Conservation (phyloP, 2,113 vertebrate genomes). For the Pionites leucogaster region DNA sequence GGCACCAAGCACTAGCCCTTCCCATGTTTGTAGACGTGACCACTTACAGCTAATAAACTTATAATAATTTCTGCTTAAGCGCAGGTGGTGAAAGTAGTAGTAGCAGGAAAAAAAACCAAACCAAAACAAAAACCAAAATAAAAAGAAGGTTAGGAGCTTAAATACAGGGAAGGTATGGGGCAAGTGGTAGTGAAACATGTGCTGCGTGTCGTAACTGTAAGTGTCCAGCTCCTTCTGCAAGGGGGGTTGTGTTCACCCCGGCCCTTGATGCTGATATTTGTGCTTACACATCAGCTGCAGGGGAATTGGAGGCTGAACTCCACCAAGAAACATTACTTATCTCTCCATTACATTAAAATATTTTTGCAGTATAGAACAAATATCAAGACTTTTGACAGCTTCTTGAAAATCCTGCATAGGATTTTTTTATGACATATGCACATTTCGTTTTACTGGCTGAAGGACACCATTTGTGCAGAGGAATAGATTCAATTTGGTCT, state of each 20-base stretch:
- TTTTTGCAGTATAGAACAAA: not conserved
- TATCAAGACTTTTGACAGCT: not conserved
- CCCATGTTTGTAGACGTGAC: slow-evolving; percentile 51
- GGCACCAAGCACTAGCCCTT: slow-evolving; percentile 14
- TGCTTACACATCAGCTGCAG: not conserved
- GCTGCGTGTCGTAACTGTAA: not conserved
- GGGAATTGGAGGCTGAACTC: not conserved
- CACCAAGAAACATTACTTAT: not conserved
- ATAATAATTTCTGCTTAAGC: slow-evolving; percentile 53
- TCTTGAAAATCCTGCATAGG: not conserved
- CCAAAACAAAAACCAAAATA: not conserved
- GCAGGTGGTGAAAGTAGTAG: slow-evolving; percentile 43
- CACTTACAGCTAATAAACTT: slow-evolving; percentile 57
- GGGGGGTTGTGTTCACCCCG: not conserved
- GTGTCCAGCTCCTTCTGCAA: not conserved
- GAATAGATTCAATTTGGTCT: not conserved
- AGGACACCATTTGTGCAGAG: not conserved
- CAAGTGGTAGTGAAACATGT: not conserved
- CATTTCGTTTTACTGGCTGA: not conserved
- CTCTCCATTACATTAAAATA: not conserved
- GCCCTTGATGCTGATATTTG: not conserved
- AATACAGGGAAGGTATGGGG: not conserved
- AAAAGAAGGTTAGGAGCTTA: not conserved
- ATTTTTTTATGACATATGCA: not conserved
- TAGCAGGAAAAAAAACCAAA: not conserved